Base-by-base conservation (phyloP, 2,888 invertebrate species). In the Andrena hattorfiana region DNA sequence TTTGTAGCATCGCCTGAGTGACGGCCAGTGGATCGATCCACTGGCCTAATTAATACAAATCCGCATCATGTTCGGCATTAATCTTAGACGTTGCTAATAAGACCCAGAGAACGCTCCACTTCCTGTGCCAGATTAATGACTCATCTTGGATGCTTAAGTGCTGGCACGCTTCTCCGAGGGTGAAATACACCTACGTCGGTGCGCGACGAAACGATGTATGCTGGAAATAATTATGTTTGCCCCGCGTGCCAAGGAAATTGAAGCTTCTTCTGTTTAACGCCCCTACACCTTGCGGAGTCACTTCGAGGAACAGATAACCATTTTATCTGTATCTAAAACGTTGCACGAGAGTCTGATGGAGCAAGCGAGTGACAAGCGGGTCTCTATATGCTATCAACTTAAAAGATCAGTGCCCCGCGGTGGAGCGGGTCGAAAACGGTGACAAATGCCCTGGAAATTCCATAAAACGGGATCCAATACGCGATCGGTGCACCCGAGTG, bases 31-130 rank as follows among this genome's bases (percentile, higher is more conserved):
- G 8, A 48, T 48, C 6, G 16, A 16, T n/a, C 3, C 30, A 10
- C 5, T 23, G 7, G 28, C 10, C 8, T 59, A 56, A 67, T 73
- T 66, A 66, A 66, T 63, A 63, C 51, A 51, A 71, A 72, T 73
- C 66, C 32, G 20, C 28, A 66, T 66, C 42, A 30, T 16, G n/a
- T 30, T 48, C 6, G 42, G 28, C 48, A 66, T 59, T 56, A 59
- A 59, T 73, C 56, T 48, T 59, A 23, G 13, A 16, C 30, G 30
- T 35, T 23, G 56, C 20, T 73, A 73, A 66, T 66, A 66, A 56
- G 48, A 42, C 42, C 42, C 42, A 42, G 42, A 23, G 56, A 73
- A 30, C 28, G 56, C 42, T 59, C 16, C n/a, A 30, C 35, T 73
- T 16, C 54, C 28, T 48, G 28, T 28, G 20, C 28, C 32, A 66